A percentile compares a stretch with the other conserved stretches of the same genome.
Evolutionary conservation across 2,797 vertebrate species (phyloP).

Genomic region (Gymnothorax reevesii): DNA sequence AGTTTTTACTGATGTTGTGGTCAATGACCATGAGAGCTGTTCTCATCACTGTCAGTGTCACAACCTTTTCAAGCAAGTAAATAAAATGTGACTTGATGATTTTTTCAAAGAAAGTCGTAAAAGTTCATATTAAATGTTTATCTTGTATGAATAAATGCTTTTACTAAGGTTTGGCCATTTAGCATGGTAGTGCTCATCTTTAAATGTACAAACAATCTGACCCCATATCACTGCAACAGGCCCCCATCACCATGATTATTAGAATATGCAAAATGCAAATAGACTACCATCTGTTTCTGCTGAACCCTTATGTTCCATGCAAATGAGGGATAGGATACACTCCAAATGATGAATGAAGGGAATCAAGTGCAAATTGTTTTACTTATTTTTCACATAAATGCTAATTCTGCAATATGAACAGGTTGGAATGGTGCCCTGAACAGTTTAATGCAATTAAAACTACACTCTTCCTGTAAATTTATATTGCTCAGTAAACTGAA

Average conservation of each 20-base stretch:
- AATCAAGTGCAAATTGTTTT: conserved; percentile 10
- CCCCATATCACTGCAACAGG: not conserved
- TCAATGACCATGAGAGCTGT: not conserved
- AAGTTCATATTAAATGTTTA: not conserved
- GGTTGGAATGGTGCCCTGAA: not conserved
- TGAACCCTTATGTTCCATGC: conserved; percentile 19
- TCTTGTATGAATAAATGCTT: not conserved
- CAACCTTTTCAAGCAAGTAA: not conserved
- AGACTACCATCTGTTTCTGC: conserved; percentile 28
- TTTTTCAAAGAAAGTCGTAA: not conserved
- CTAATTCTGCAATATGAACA: conserved; percentile 5
- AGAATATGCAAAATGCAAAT: conserved; percentile 23
- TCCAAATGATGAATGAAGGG: conserved; percentile 27
- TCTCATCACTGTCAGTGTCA: conserved; percentile 18
- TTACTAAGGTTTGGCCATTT: not conserved
- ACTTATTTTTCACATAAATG: conserved; percentile 17
- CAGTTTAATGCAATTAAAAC: conserved; percentile 14
- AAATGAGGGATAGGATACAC: conserved; percentile 25
- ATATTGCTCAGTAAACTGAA: not conserved
- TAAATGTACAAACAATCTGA: not conserved
- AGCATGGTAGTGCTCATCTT: not conserved
- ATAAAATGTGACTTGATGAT: conserved; percentile 15
- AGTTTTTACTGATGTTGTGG: not conserved
- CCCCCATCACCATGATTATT: conserved; percentile 26
- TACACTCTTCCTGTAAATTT: not conserved